These are phyloP conservation scores for Drosophila differens DNA, from an alignment of 2,888 invertebrate genomes.

Conservation along the genomic window DNA sequence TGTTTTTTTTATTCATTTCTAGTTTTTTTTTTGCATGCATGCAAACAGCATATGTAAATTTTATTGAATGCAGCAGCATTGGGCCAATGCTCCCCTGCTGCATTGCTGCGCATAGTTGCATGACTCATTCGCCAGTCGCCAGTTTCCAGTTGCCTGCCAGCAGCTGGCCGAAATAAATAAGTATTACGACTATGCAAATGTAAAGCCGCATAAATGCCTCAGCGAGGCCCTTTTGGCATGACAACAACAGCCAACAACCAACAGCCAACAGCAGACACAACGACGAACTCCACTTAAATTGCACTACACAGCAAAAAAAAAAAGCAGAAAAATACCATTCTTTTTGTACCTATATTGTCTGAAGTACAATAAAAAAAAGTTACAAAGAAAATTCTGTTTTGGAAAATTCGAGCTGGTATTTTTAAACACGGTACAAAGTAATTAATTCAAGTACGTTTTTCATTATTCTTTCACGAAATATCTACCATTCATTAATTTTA, in stretches of 20 bases:
- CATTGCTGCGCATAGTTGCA: constrained; percentile 14
- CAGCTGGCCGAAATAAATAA: constrained; percentile 50
- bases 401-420: background rate
- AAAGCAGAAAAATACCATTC: background rate
- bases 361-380: background rate
- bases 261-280: constrained; percentile 38
- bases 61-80: constrained; percentile 37
- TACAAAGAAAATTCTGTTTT: background rate
- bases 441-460: background rate
- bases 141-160: constrained; percentile 1
- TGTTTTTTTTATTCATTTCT: background rate
- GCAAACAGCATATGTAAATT: constrained; percentile 30
- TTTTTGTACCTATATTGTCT: background rate
- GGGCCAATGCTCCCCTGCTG: constrained; percentile 36
- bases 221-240: constrained; percentile 51
- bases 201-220: constrained; percentile 75
- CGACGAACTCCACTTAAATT: constrained; percentile 60
- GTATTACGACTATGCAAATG: constrained; percentile 71
- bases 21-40: constrained; percentile 5
- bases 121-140: constrained; percentile 27
- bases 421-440: background rate
- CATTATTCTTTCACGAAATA: background rate
- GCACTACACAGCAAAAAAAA: constrained; percentile 14
- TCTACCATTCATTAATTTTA: background rate
- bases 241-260: constrained; percentile 44